Base-by-base conservation (phyloP, 2,113 vertebrate species). In the Oreotrochilus melanogaster region DNA sequence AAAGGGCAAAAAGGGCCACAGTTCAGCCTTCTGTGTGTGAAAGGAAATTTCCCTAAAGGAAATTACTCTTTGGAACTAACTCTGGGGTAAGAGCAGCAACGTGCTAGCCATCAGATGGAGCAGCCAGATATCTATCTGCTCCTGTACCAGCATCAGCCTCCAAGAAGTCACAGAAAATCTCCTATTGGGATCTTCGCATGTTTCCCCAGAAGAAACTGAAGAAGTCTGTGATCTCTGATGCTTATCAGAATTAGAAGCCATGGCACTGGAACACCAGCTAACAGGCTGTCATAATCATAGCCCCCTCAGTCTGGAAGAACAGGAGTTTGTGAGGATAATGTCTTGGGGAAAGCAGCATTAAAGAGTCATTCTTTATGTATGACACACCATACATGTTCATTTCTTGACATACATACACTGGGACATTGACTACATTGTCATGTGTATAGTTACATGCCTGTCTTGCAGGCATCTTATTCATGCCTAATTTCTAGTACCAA, bases 11-110 rank as follows among this genome's bases (percentile, higher is more conserved):
- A 86, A 74, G 3, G 15, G 6, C 39, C 54, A 57, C 4, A 12
- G n/a, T n/a, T 88, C 62, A 73, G 48, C 16, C 43, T 2, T 0
- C 10, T 67, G 43, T 30, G 35, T 86, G 35, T 56, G 18, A 10
- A 71, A 67, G 7, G 28, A 43, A 10, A 25, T 56, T 78, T n/a
- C n/a, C n/a, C n/a, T n/a, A 10, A 71, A 67, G 7, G 28, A 43
- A 10, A 25, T 56, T 78, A 57, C 10, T 81, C 43, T 86, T 91
- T 67, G 87, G 69, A 89, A 85, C 33, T 47, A 35, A 6, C 35
- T 85, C 61, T 74, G 33, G 57, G 28, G 47, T 84, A 92, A 91
- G 4, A 92, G 78, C 65, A 95, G 60, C 60, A 92, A 81, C 69
- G 25, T 28, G 72, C 66, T 71, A 81, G 43, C 42, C 31, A 60